A percentile compares a stretch with the other conserved stretches of the same genome.
These are phyloP conservation scores for Chironomus riparius DNA, from an alignment of 2,888 invertebrate genomes.

Conservation along the genomic window DNA sequence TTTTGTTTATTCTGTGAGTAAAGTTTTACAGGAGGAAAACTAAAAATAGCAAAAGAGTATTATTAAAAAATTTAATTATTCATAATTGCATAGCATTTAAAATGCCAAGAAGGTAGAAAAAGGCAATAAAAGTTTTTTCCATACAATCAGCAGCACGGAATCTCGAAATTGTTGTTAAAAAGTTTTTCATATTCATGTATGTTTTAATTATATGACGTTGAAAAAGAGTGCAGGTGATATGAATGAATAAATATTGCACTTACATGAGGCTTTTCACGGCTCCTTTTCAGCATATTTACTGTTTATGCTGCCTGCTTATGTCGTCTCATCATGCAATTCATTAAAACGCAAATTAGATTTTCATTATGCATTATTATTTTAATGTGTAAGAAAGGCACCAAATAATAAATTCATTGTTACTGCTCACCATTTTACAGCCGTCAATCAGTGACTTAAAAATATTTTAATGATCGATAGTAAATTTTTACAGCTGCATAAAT, in stretches of 20 bases:
- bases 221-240: neutral
- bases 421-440: no score
- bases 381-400: neutral
- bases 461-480: no score
- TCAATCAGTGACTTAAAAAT: no score
- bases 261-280: neutral
- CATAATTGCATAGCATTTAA: neutral
- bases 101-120: neutral
- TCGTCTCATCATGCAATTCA: constrained; percentile 8
- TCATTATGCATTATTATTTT: neutral
- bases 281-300: neutral
- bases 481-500: no score
- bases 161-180: neutral
- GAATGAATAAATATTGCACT: neutral
- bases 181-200: neutral
- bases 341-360: neutral
- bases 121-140: neutral
- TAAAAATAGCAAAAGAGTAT: neutral
- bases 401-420: no score
- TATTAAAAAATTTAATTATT: neutral
- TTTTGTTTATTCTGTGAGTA: no score
- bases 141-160: neutral
- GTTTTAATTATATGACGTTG: no score
- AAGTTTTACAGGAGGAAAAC: no score
- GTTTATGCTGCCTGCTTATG: neutral